Percentiles rank a stretch among this genome's conserved stretches.
Evolutionary conservation across 2,888 invertebrate species (phyloP).

Genomic region (Chloroclystis v-ata): DNA sequence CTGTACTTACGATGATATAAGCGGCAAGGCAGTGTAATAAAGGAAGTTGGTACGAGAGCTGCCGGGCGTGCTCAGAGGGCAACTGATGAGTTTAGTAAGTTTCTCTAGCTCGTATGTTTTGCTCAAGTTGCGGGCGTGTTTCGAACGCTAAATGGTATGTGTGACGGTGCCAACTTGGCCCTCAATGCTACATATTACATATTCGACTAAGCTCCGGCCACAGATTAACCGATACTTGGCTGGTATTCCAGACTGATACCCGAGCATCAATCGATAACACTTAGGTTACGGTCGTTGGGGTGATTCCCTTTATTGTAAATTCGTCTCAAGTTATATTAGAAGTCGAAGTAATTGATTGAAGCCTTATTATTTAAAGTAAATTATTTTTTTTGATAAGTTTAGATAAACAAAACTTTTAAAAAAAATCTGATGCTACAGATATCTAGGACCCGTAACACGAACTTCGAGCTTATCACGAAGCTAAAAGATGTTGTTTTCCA

Average conservation of each 20-base stretch:
- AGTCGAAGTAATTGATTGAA: not conserved
- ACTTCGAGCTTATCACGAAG: too few relatives aligned
- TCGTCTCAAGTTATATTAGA: not conserved
- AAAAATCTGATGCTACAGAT: too few relatives aligned
- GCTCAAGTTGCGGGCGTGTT: conserved; percentile 48
- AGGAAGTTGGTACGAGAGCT: conserved; percentile 56
- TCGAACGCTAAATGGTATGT: conserved; percentile 46
- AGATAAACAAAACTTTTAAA: too few relatives aligned
- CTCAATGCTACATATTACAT: conserved; percentile 19
- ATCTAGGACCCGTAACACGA: too few relatives aligned
- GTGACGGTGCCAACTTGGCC: conserved; percentile 26
- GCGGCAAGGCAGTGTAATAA: conserved; percentile 51
- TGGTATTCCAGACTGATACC: conserved; percentile 1
- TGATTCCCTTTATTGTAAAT: not conserved
- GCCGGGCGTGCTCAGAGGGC: conserved; percentile 53
- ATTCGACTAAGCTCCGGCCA: conserved; percentile 12
- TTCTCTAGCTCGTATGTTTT: conserved; percentile 50
- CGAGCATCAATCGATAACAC: conserved; percentile 3
- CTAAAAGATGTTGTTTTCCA: too few relatives aligned
- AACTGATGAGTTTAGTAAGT: conserved; percentile 72
- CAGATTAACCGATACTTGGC: conserved; percentile 8
- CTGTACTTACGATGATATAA: conserved; percentile 37
- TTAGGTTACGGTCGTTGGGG: conserved; percentile 1
- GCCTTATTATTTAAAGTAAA: too few relatives aligned
- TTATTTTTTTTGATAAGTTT: too few relatives aligned